Evolutionary conservation across 2,797 vertebrate species (phyloP), one percentile per base, ranked within the genome.

Genomic region (Xenops minutus): DNA sequence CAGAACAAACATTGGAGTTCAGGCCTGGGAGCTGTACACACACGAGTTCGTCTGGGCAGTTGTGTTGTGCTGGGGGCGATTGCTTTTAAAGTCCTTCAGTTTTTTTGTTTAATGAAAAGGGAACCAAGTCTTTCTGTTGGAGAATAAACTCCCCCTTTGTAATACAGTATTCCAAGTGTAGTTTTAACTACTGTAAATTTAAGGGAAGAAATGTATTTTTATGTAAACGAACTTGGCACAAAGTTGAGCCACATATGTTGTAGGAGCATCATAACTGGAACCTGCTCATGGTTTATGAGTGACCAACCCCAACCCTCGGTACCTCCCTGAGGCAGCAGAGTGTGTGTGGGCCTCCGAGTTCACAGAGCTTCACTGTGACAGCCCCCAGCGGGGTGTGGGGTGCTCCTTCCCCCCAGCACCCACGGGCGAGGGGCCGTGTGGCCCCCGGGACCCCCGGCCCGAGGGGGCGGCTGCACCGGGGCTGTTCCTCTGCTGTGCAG

Each of bases 1-100:
- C 83, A 73, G 97, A 98, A 97, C 94, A 91, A 97, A 93, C 44
- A 23, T 76, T 88, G 94, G 97, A 96, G 88, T 96, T 96, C 92
- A 78, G 88, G 96, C 94, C 93, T 92, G 84, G 96, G 94, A 91
- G 90, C 89, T 76, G 85, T 89, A 79, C 69, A 36, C 90, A 78
- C 72, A 44, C 30, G 58, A 68, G 69, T 87, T 92, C 43, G 86
- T 89, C 76, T 78, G 80, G 94, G 68, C 88, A 71, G 91, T 89
- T 80, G 72, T 19, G 32, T 88, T 75, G 85, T 93, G 91, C 94
- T 79, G 61, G 88, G 92, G 89, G 94, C 61, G 91, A 91, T 97
- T 92, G 92, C 85, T 96, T 97, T 97, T 79, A 7, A 92, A 93
- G 62, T 89, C 68, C 88, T 68, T 83, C 56, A 24, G 44, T 88